These are phyloP conservation scores for Tyria jacobaeae DNA, from an alignment of 2,888 invertebrate genomes.

Conservation along the genomic window DNA sequence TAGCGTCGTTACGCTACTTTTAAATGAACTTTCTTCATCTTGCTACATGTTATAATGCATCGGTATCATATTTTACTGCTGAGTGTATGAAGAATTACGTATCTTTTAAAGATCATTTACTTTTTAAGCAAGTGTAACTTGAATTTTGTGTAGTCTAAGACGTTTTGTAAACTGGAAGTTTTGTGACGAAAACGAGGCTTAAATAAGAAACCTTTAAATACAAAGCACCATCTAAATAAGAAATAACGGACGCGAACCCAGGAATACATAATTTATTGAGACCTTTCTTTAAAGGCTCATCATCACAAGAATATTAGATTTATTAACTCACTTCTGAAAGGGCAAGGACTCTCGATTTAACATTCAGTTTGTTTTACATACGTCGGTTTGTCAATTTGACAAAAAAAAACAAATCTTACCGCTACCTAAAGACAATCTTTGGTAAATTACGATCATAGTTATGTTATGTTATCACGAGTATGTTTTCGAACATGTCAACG, in stretches of 20 bases:
- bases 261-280: not conserved
- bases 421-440: no score
- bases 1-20: no score
- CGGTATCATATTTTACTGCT: no score
- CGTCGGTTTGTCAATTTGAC: no score
- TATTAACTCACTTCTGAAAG: not conserved
- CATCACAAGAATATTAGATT: not conserved
- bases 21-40: no score
- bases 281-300: slow-evolving; percentile 2
- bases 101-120: no score
- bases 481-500: no score
- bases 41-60: no score
- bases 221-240: not conserved
- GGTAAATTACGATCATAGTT: no score
- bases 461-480: no score
- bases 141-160: not conserved
- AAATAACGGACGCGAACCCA: not conserved
- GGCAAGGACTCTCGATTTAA: not conserved
- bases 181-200: slow-evolving; percentile 27
- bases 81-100: no score
- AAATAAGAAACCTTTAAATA: slow-evolving; percentile 2
- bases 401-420: no score
- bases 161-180: not conserved
- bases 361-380: not conserved
- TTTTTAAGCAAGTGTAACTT: not conserved